Percentiles rank a stretch among this genome's conserved stretches.
These are phyloP conservation scores for Heteractis magnifica DNA, from an alignment of 92 coral and sea anemone genomes.

Conservation along the genomic window DNA sequence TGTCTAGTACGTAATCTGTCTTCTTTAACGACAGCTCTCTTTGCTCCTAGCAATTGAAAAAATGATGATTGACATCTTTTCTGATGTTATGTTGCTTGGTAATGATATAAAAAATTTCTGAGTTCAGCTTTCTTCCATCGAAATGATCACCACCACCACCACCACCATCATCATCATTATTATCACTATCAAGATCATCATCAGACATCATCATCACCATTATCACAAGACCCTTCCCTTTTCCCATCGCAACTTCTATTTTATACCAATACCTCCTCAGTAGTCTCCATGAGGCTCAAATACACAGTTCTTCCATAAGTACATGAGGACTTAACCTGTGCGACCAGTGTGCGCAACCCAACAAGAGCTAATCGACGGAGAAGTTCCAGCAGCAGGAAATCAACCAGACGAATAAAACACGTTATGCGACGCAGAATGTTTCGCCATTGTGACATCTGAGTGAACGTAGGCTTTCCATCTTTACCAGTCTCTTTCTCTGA, in stretches of 20 bases:
- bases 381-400: slow-evolving; percentile 90
- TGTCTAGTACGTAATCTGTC: slow-evolving; percentile 37
- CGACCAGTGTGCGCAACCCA: slow-evolving; percentile 74
- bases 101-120: neutral
- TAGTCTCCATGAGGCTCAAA: slow-evolving; percentile 63
- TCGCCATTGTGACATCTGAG: slow-evolving; percentile 95
- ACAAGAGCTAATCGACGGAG: slow-evolving; percentile 79
- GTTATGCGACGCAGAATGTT: slow-evolving; percentile 77
- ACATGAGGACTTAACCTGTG: slow-evolving; percentile 68
- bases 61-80: neutral
- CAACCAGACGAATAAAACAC: slow-evolving; percentile 79
- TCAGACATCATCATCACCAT: neutral
- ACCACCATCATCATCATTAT: neutral
- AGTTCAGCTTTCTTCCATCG: too few species aligned
- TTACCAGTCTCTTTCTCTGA: slow-evolving; percentile 39
- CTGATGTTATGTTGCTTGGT: neutral
- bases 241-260: neutral
- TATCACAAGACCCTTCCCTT: neutral
- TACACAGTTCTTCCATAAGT: slow-evolving; percentile 41
- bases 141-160: too few species aligned
- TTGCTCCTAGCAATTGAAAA: slow-evolving; percentile 21
- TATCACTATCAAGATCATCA: neutral
- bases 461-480: slow-evolving; percentile 62
- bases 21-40: slow-evolving; percentile 14
- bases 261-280: slow-evolving; percentile 17